These are phyloP conservation scores for Chroicocephalus ridibundus DNA, from an alignment of 2,113 vertebrate genomes.

Conservation along the genomic window DNA sequence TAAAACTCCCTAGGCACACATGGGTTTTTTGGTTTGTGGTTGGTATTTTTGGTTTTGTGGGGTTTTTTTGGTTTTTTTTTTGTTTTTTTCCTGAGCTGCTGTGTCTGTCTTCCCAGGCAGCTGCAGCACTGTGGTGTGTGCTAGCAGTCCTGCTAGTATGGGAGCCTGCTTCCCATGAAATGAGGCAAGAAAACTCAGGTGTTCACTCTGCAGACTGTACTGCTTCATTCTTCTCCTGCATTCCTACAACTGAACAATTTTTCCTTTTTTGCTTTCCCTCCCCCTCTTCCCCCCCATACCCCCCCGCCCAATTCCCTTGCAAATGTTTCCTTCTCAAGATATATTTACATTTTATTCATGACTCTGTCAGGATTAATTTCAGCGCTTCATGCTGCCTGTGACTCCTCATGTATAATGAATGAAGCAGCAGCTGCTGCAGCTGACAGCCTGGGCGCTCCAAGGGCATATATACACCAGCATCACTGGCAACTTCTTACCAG, in stretches of 20 bases:
- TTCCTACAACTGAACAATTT: background rate
- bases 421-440: constrained; percentile 69
- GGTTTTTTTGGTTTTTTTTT: too few species aligned
- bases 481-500: constrained; percentile 24
- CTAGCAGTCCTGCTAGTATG: background rate
- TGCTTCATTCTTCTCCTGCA: background rate
- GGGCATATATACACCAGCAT: constrained; percentile 25
- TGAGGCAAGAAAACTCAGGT: background rate
- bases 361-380: constrained; percentile 71
- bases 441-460: constrained; percentile 65
- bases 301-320: background rate
- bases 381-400: constrained; percentile 25
- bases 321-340: constrained; percentile 55
- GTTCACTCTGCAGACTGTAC: background rate
- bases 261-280: background rate
- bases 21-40: background rate
- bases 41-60: background rate
- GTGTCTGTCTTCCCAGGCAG: background rate
- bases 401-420: constrained; percentile 72
- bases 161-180: background rate
- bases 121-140: background rate
- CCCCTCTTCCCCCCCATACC: background rate
- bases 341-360: constrained; percentile 73
- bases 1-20: background rate
- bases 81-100: background rate